Evolutionary conservation across 2,113 vertebrate genomes (phyloP).

Genomic region (Gasterosteus nipponicus): DNA sequence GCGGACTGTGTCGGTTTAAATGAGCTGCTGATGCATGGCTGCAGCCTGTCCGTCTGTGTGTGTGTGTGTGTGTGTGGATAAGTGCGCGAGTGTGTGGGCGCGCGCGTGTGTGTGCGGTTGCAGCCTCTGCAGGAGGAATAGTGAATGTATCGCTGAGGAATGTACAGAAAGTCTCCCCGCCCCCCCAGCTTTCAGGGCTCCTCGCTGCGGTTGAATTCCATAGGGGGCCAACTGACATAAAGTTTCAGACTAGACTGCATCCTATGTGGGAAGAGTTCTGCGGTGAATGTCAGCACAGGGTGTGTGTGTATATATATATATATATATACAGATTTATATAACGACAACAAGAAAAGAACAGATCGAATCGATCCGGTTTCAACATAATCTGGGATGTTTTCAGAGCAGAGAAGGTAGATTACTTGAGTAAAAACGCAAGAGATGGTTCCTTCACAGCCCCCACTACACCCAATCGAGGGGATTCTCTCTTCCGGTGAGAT

Average conservation of each 20-base stretch:
- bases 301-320: too few species aligned
- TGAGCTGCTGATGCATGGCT: conserved; percentile 63
- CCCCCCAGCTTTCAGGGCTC: conserved; percentile 48
- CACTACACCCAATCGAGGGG: conserved; percentile 57
- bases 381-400: conserved; percentile 48
- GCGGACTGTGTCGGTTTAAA: conserved; percentile 49
- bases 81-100: conserved; percentile 16
- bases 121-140: conserved; percentile 45
- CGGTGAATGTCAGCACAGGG: conserved; percentile 37
- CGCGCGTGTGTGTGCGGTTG: conserved; percentile 11
- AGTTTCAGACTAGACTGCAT: conserved; percentile 65
- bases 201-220: conserved; percentile 74
- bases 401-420: conserved; percentile 32
- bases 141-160: conserved; percentile 78
- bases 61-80: conserved; percentile 11
- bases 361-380: conserved; percentile 51
- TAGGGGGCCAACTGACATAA: conserved; percentile 74
- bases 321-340: too few species aligned
- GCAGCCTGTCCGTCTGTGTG: conserved; percentile 35
- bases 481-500: conserved; percentile 71
- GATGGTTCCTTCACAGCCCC: conserved; percentile 44
- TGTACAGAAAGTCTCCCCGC: conserved; percentile 77
- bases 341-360: background rate
- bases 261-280: conserved; percentile 55
- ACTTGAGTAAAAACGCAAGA: conserved; percentile 65